Evolutionary conservation across 2,888 invertebrate species (phyloP).

Genomic region (Volucella inflata): DNA sequence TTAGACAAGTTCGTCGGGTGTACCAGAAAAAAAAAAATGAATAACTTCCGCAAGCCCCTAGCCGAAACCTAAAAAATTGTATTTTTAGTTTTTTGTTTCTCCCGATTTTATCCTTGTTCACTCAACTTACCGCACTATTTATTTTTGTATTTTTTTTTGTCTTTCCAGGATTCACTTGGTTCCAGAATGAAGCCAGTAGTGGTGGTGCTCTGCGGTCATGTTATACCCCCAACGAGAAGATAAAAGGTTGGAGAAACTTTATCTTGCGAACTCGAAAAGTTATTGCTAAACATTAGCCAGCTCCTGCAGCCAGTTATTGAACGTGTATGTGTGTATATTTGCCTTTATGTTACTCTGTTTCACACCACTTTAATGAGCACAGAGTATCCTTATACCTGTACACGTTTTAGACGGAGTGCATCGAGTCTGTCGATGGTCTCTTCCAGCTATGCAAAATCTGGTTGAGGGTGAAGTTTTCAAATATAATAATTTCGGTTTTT

Average conservation of each 20-base stretch:
- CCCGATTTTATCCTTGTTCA: constrained; percentile 16
- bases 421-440: background rate
- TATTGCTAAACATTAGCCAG: constrained; percentile 35
- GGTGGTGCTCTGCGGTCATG: constrained; percentile 61
- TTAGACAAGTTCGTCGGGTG: constrained; percentile 30
- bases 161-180: constrained; percentile 60
- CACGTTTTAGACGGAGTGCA: constrained; percentile 4
- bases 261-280: constrained; percentile 21
- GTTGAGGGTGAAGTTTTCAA: constrained; percentile 31
- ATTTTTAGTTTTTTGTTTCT: constrained; percentile 17
- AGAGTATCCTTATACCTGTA: constrained; percentile 11
- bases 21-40: constrained; percentile 15
- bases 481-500: constrained; percentile 21
- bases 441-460: background rate
- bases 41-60: background rate
- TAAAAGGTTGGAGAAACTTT: constrained; percentile 51
- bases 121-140: background rate
- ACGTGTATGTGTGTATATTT: background rate
- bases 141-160: constrained; percentile 37
- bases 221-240: constrained; percentile 30
- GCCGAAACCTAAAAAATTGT: constrained; percentile 19
- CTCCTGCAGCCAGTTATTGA: constrained; percentile 26
- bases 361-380: constrained; percentile 50
- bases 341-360: constrained; percentile 12
- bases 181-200: constrained; percentile 51